Conservation (phyloP, 2,797 vertebrate species). For the Brotogeris chrysoptera region DNA sequence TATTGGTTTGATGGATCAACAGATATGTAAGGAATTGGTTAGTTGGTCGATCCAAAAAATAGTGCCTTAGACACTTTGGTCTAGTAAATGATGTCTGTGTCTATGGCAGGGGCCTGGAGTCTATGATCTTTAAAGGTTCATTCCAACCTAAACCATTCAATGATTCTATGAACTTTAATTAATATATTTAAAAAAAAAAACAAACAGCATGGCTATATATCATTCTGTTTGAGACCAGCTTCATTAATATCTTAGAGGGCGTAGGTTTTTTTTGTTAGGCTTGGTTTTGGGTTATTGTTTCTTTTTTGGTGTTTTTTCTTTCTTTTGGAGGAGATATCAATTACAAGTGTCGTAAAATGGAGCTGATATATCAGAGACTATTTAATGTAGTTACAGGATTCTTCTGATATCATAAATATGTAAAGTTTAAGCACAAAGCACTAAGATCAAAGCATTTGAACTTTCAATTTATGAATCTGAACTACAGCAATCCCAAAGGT, state of each 20-base stretch:
- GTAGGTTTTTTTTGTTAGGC: accelerated
- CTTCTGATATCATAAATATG: neutral
- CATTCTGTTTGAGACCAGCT: neutral
- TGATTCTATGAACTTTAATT: neutral
- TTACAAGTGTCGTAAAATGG: neutral
- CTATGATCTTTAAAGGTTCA: neutral
- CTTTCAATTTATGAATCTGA: neutral
- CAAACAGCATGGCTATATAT: neutral
- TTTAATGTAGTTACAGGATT: neutral
- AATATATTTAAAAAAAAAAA: neutral
- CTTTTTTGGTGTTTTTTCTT: neutral
- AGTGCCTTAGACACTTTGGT: neutral
- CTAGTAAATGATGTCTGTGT: neutral
- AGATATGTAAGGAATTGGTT: neutral
- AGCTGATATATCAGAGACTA: neutral
- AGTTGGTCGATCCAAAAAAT: neutral
- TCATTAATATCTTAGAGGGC: neutral
- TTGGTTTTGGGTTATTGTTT: neutral
- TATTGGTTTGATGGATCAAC: neutral
- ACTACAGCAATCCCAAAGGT: neutral
- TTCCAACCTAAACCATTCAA: neutral
- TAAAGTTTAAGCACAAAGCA: neutral
- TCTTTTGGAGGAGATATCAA: neutral
- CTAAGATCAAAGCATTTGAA: neutral
- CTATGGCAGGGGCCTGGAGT: accelerated